phyloP scores from a whole-genome alignment of 2,797 vertebrate species.

The Acrossocheilus wenchowensis region DNA sequence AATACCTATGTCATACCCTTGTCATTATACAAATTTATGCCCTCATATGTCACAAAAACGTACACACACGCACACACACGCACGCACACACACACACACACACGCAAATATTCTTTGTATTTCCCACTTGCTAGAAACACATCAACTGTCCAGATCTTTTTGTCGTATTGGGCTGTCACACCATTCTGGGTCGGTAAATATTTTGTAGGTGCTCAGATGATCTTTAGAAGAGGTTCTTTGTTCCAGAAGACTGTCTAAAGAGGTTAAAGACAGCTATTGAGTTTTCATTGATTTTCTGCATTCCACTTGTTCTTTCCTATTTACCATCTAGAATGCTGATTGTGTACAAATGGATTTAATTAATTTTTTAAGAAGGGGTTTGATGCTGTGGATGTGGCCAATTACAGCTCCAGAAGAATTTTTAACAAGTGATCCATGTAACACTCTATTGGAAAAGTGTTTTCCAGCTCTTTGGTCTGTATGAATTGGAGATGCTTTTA shows the following conservation, averaged over 20 bases:
- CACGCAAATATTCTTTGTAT: conserved; percentile 12
- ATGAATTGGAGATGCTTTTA: background rate
- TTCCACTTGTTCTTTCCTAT: conserved; percentile 22
- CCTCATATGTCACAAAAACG: too few species aligned
- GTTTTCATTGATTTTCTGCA: conserved; percentile 48
- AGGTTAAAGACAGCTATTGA: conserved; percentile 61
- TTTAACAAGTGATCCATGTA: conserved; percentile 65
- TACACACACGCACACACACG: too few species aligned
- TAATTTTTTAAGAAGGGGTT: conserved; percentile 53
- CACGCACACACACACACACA: background rate
- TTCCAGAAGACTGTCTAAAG: conserved; percentile 51
- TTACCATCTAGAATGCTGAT: conserved; percentile 65
- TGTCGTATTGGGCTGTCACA: conserved; percentile 5
- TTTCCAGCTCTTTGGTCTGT: background rate
- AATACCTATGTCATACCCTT: too few species aligned
- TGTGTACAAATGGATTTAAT: conserved; percentile 62
- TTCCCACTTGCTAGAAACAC: background rate
- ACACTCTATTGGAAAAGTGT: background rate
- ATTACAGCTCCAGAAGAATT: conserved; percentile 46
- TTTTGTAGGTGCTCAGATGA: conserved; percentile 53
- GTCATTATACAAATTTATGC: too few species aligned
- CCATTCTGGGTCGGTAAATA: conserved; percentile 37
- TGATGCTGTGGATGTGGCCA: background rate
- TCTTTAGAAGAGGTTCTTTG: conserved; percentile 58
- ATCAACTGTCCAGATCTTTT: background rate